Conservation (phyloP, 2,888 invertebrate species). For the Drosophila suboccidentalis region DNA sequence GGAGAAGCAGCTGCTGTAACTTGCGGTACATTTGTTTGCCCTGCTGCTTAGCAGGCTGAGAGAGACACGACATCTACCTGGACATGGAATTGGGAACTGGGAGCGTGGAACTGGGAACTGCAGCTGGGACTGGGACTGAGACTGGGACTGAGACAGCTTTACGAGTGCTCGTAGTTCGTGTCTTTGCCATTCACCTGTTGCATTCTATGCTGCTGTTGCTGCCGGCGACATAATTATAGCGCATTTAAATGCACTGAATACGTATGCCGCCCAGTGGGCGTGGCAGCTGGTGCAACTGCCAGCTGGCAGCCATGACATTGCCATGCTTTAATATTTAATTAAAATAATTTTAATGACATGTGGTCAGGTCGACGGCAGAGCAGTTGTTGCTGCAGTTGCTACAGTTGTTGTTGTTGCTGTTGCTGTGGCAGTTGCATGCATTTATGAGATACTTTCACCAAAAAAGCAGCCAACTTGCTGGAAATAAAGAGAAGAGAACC, state of each 20-base stretch:
- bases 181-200: constrained; percentile 75
- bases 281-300: constrained; percentile 34
- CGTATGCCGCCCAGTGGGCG: constrained; percentile 61
- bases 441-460: constrained; percentile 80
- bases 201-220: constrained; percentile 22
- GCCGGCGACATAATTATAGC: constrained; percentile 69
- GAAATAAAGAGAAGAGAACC: constrained; percentile 36
- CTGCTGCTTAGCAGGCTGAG: constrained; percentile 53
- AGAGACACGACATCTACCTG: constrained; percentile 36
- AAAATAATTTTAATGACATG: constrained; percentile 68
- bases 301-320: constrained; percentile 44
- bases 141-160: constrained; percentile 16
- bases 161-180: constrained; percentile 55
- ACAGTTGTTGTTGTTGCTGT: constrained; percentile 1
- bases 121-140: not conserved
- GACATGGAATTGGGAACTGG: not conserved
- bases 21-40: constrained; percentile 68
- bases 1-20: constrained; percentile 20
- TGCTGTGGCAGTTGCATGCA: constrained; percentile 40
- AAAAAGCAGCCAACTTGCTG: constrained; percentile 39
- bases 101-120: constrained; percentile 7
- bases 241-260: constrained; percentile 58
- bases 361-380: constrained; percentile 46
- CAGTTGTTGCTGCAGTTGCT: not conserved
- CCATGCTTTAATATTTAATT: constrained; percentile 70